phyloP scores from a whole-genome alignment of 2,113 vertebrate species.

The Dasyprocta punctata region DNA sequence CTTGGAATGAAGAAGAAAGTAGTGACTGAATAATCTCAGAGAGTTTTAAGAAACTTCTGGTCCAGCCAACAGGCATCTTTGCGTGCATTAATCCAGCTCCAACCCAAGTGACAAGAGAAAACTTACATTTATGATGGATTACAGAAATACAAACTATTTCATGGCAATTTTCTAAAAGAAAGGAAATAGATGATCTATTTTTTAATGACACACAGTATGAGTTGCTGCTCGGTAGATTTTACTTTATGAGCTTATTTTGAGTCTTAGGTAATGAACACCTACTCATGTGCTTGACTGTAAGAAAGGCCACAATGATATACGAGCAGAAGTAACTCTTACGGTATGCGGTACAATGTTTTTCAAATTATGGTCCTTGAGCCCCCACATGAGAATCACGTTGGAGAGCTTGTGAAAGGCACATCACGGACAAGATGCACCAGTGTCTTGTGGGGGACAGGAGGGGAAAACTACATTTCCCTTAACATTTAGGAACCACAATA shows the following conservation, averaged over 20 bases:
- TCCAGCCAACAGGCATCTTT: not conserved
- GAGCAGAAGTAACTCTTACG: not conserved
- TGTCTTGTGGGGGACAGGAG: not conserved
- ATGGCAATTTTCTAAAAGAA: constrained; percentile 28
- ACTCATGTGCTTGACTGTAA: not conserved
- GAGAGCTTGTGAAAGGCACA: not conserved
- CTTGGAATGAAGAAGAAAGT: not conserved
- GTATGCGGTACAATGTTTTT: not conserved
- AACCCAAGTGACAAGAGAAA: not conserved
- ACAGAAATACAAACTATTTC: not conserved
- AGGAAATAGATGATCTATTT: constrained; percentile 13
- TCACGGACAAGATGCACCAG: not conserved
- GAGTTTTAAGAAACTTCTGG: not conserved
- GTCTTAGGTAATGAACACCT: not conserved
- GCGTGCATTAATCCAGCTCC: not conserved
- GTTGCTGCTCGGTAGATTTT: not conserved
- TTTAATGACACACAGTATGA: not conserved
- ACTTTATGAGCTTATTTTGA: not conserved
- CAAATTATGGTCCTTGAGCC: not conserved
- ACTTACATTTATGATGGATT: not conserved
- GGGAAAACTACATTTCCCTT: not conserved
- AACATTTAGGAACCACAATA: not conserved
- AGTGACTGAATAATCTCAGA: not conserved
- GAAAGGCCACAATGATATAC: not conserved
- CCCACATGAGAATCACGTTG: not conserved